Percentiles rank a stretch among this genome's conserved stretches.
phyloP scores from a whole-genome alignment of 2,888 invertebrate genomes.

The Biston betularia region DNA sequence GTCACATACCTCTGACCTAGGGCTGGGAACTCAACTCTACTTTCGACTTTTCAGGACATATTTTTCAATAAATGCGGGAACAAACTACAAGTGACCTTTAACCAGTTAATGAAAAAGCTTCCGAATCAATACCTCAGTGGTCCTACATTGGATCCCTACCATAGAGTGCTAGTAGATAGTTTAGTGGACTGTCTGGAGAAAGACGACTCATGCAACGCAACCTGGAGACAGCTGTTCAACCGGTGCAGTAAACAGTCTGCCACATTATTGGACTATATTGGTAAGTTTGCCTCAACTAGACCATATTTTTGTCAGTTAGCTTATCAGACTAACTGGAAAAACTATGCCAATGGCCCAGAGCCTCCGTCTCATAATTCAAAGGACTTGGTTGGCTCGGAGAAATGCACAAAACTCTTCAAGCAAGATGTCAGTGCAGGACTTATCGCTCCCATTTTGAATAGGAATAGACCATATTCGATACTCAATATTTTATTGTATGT shows the following conservation, averaged over 20 bases:
- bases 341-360: too few relatives aligned
- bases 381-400: too few relatives aligned
- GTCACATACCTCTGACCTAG: too few relatives aligned
- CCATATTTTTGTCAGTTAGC: too few relatives aligned
- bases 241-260: conserved; percentile 89
- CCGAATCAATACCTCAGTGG: conserved; percentile 80
- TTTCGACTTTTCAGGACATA: conserved; percentile 67
- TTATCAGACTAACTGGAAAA: too few relatives aligned
- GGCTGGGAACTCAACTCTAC: too few relatives aligned
- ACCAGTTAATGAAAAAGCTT: conserved; percentile 88
- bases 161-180: conserved; percentile 86
- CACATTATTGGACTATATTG: conserved; percentile 86
- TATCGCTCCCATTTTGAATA: too few relatives aligned
- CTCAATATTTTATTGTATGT: too few relatives aligned
- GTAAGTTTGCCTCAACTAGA: conserved; percentile 61
- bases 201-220: conserved; percentile 88
- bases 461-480: neutral
- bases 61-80: conserved; percentile 78
- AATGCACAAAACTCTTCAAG: too few relatives aligned
- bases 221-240: conserved; percentile 89
- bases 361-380: too few relatives aligned
- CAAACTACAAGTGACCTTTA: conserved; percentile 84
- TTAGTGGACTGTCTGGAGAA: conserved; percentile 86
- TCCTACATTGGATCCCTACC: conserved; percentile 74
- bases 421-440: too few relatives aligned